Percentiles rank a stretch among this genome's conserved stretches.
These are phyloP conservation scores for Drosophila ananassae DNA, from an alignment of 1,140 invertebrate genomes.

Conservation along the genomic window DNA sequence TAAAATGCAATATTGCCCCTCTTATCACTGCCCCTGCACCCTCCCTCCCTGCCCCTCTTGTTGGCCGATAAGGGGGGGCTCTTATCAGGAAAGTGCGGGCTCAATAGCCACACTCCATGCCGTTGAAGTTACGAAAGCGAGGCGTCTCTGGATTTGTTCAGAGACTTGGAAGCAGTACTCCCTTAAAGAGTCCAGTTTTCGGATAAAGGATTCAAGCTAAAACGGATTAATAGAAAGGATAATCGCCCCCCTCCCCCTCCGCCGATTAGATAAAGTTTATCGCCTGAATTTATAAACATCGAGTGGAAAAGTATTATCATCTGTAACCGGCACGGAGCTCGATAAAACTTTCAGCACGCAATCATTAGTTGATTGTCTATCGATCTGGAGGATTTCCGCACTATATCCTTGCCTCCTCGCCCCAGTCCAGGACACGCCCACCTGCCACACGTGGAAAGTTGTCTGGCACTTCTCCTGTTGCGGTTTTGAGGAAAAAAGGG, in stretches of 20 bases:
- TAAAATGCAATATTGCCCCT: slow-evolving; percentile 43
- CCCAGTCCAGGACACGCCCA: not conserved
- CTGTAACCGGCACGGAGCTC: slow-evolving; percentile 9
- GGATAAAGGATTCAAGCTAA: too few relatives aligned
- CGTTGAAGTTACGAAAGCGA: too few relatives aligned
- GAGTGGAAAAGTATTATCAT: slow-evolving; percentile 8
- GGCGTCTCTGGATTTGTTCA: too few relatives aligned
- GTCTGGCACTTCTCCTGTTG: slow-evolving; percentile 40
- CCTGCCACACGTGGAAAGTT: slow-evolving; percentile 37
- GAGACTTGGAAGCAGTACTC: too few relatives aligned
- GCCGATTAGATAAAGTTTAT: not conserved
- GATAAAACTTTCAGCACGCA: slow-evolving; percentile 45
- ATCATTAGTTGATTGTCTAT: slow-evolving; percentile 63
- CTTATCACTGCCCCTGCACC: too few relatives aligned
- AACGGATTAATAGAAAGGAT: too few relatives aligned
- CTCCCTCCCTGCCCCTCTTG: too few relatives aligned
- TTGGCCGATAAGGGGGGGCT: not conserved
- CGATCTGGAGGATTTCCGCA: slow-evolving; percentile 38
- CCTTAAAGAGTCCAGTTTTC: too few relatives aligned
- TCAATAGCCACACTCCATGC: too few relatives aligned
- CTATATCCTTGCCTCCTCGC: not conserved
- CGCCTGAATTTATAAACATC: slow-evolving; percentile 5
- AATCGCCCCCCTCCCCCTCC: too few relatives aligned
- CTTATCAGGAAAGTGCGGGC: too few relatives aligned
- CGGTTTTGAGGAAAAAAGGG: slow-evolving; percentile 12